Evolutionary conservation across 2,113 vertebrate genomes (phyloP).

Genomic region (Alces alces): DNA sequence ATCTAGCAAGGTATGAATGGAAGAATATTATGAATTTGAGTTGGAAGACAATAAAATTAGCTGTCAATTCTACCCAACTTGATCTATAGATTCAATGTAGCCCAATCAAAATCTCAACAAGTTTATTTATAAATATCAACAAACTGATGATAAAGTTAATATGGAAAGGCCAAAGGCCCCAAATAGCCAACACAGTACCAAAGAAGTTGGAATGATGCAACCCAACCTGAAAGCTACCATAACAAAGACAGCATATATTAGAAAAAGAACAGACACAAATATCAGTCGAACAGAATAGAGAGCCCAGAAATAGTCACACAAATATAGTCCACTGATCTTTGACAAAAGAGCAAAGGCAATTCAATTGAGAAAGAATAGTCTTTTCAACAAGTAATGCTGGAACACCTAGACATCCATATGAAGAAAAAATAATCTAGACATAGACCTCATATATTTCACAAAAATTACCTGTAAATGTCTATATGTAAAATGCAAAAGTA

Average conservation of each 20-base stretch:
- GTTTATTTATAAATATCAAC: not conserved
- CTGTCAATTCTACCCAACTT: not conserved
- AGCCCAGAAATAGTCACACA: not conserved
- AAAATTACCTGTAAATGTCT: not conserved
- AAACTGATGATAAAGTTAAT: not conserved
- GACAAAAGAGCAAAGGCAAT: not conserved
- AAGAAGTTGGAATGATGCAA: not conserved
- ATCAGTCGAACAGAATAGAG: not conserved
- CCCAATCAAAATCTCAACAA: not conserved
- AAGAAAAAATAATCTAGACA: not conserved
- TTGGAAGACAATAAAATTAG: not conserved
- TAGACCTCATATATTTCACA: not conserved
- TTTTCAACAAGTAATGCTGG: not conserved
- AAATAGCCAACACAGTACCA: not conserved
- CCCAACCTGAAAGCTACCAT: not conserved
- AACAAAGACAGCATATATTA: not conserved
- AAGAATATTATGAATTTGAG: not conserved
- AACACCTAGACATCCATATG: not conserved
- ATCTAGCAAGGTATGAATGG: not conserved
- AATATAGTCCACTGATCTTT: not conserved
- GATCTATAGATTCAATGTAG: not conserved
- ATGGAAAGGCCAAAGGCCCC: not conserved
- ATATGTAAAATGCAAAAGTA: not conserved
- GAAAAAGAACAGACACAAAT: not conserved
- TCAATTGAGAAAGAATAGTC: not conserved